Evolutionary conservation across 2,888 invertebrate genomes (phyloP).

Genomic region (Drosophila macrothrix): DNA sequence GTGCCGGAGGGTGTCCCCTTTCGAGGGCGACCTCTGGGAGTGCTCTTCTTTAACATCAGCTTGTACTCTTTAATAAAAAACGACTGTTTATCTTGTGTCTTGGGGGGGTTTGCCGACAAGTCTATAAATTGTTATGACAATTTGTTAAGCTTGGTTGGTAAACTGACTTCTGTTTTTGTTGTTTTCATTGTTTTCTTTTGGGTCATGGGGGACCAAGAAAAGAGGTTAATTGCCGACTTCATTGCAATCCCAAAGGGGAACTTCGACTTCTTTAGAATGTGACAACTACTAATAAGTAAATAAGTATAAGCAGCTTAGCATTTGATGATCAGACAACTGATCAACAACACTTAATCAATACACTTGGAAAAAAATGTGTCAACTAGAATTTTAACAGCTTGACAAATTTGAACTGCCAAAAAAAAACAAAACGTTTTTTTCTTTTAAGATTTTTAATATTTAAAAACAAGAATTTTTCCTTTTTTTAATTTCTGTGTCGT

Average conservation of each 20-base stretch:
- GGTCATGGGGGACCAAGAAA: constrained; percentile 18
- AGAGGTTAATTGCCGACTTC: constrained; percentile 36
- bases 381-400: background rate
- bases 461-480: background rate
- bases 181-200: constrained; percentile 14
- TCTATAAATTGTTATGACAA: constrained; percentile 72
- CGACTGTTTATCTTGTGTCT: constrained; percentile 25
- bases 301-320: constrained; percentile 6
- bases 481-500: background rate
- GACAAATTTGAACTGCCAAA: background rate
- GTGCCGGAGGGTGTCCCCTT: constrained; percentile 2
- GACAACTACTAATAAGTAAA: background rate
- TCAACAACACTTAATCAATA: background rate
- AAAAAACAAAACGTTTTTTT: background rate
- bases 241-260: background rate
- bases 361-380: background rate
- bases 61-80: constrained; percentile 5
- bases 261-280: background rate
- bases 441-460: background rate
- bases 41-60: constrained; percentile 27
- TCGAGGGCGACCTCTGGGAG: constrained; percentile 42
- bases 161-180: constrained; percentile 1
- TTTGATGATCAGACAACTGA: background rate
- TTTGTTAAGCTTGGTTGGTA: constrained; percentile 37
- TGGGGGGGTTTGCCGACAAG: constrained; percentile 36